phyloP scores from a whole-genome alignment of 2,797 vertebrate species.

The Chrosomus eos region DNA sequence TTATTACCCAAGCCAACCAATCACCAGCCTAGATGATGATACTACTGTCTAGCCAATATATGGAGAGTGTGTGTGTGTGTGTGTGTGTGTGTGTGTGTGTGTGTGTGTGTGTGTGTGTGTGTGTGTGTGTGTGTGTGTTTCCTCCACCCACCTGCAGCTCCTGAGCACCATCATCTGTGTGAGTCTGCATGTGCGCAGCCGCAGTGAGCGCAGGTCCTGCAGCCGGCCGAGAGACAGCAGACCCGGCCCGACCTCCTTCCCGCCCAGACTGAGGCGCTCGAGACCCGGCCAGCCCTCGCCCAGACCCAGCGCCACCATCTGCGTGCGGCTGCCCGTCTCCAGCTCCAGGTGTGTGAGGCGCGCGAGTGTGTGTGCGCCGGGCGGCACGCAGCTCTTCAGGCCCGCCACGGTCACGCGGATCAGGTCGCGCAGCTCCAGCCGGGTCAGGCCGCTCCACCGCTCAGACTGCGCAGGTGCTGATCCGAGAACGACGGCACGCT shows the following conservation, averaged over 20 bases:
- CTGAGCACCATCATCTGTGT: constrained; percentile 37
- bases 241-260: constrained; percentile 78
- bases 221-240: constrained; percentile 77
- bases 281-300: constrained; percentile 79
- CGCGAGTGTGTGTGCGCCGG: constrained; percentile 69
- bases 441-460: constrained; percentile 72
- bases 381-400: constrained; percentile 75
- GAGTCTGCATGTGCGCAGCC: constrained; percentile 75
- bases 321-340: constrained; percentile 73
- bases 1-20: too few relatives aligned
- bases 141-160: too few relatives aligned
- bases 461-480: constrained; percentile 77
- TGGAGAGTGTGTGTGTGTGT: too few relatives aligned
- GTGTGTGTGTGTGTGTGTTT: too few relatives aligned
- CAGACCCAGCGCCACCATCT: constrained; percentile 80
- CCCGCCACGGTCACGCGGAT: constrained; percentile 79
- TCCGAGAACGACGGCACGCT: constrained; percentile 82
- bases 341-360: constrained; percentile 78
- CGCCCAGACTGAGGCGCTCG: constrained; percentile 78
- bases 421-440: constrained; percentile 75
- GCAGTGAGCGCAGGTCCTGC: constrained; percentile 75
- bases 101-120: too few relatives aligned
- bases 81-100: too few relatives aligned
- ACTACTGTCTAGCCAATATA: too few relatives aligned
- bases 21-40: too few relatives aligned